Base-by-base conservation (phyloP, 2,888 invertebrate genomes). In the Athalia rosae region DNA sequence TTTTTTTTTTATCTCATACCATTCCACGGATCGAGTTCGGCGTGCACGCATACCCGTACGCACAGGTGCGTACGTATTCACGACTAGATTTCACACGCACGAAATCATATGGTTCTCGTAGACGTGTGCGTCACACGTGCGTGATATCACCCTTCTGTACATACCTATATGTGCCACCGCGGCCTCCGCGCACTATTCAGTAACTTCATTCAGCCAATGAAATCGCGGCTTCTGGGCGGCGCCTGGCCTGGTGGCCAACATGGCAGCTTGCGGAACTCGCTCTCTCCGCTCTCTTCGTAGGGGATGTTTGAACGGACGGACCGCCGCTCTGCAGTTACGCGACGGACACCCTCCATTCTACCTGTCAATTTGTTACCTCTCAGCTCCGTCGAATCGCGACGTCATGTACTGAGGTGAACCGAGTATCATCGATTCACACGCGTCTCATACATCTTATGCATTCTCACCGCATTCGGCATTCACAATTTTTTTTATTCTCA, bases 221-320 rank as follows among this genome's bases (percentile, higher is more conserved):
- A 82, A 80, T 80, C 78, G 81, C 81, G 83, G 83, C 83, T 81
- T 79, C 81, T 85, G 88, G 89, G 89, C 89, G 89, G 88, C 86
- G 89, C 89, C 87, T 86, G 81, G 67, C 79, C 59, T 82, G 81
- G 76, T 84, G 81, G 81, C 87, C 88, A 88, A 88, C 87, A 89
- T 89, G 88, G 88, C 87, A 88, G 86, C 84, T 82, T 63, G 77
- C 59, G 66, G 62, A 50, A 47, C 48, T 74, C 13, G 43, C 71
- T 58, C 28, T 71, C 58, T 50, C 58, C 58, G 11, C 53, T 53
- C 4, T 53, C n/a, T 53, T 53, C n/a, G 9, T n/a, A 9, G 71
- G 71, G 71, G 71, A 71, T 71, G 71, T 58, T 71, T 71, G 56
- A n/a, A 28, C 74, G 74, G 74, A 64, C 76, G 11, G 53, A 63